These are phyloP conservation scores for Habroteleia sp. DNA, from an alignment of 2,888 invertebrate genomes.

Conservation along the genomic window DNA sequence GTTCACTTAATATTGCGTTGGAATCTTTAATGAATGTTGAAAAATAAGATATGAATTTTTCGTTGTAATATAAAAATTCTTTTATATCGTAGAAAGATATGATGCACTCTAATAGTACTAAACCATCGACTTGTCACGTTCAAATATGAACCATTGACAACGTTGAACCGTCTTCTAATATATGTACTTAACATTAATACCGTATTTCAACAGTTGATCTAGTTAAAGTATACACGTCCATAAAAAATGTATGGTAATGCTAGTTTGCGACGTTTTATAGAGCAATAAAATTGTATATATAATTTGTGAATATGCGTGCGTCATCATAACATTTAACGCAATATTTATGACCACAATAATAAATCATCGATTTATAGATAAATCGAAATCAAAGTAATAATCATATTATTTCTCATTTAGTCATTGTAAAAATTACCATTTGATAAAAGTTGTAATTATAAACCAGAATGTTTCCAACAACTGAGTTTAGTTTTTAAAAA, in stretches of 20 bases:
- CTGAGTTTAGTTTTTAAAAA: too few relatives aligned
- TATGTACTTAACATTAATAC: constrained; percentile 4
- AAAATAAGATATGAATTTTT: constrained; percentile 31
- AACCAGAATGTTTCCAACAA: too few relatives aligned
- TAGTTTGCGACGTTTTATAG: constrained; percentile 5
- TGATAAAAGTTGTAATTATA: too few relatives aligned
- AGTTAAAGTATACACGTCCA: constrained; percentile 8
- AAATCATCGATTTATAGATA: not conserved
- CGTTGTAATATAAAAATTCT: constrained; percentile 25
- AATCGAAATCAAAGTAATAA: not conserved
- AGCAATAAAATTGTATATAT: constrained; percentile 5
- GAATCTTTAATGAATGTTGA: constrained; percentile 11
- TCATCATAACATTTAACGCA: constrained; percentile 7
- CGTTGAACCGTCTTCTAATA: constrained; percentile 8
- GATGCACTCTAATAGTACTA: constrained; percentile 3
- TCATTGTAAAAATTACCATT: too few relatives aligned
- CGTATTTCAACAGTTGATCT: constrained; percentile 18
- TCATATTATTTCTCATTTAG: not conserved
- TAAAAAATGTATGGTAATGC: constrained; percentile 11
- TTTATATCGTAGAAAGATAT: constrained; percentile 12
- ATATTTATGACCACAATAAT: constrained; percentile 11
- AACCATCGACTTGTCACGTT: constrained; percentile 2
- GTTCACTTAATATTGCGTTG: constrained; percentile 7
- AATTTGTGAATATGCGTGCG: constrained; percentile 10
- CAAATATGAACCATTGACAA: constrained; percentile 9